These are phyloP conservation scores for Hydrophis major DNA, from an alignment of 2,797 vertebrate genomes.

Conservation along the genomic window DNA sequence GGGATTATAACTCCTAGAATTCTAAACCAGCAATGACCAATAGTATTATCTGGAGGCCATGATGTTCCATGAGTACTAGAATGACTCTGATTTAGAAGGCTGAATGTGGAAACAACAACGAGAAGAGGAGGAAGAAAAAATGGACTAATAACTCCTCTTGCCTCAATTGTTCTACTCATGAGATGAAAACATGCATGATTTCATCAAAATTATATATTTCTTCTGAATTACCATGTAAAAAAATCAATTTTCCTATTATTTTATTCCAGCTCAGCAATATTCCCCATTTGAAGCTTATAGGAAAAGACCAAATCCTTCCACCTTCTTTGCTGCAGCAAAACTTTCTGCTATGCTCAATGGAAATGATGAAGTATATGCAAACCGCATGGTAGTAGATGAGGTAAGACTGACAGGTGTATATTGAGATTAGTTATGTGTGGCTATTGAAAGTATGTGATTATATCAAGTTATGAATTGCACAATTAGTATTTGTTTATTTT, in stretches of 20 bases:
- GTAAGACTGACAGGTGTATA: constrained; percentile 53
- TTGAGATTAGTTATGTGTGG: background rate
- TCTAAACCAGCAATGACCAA: background rate
- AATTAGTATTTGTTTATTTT: background rate
- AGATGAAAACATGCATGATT: background rate
- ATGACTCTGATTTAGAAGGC: background rate
- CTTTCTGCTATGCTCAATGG: constrained; percentile 82
- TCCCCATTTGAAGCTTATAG: constrained; percentile 71
- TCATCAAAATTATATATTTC: background rate
- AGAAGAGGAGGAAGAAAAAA: background rate
- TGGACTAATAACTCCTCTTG: background rate
- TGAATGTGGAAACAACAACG: background rate
- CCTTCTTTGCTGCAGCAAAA: constrained; percentile 73
- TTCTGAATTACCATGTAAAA: background rate
- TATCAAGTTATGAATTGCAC: background rate
- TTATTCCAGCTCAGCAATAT: constrained; percentile 77
- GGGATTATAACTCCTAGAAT: background rate
- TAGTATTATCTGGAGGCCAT: background rate
- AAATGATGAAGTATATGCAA: constrained; percentile 79
- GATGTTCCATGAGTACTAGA: background rate
- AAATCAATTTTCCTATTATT: constrained; percentile 39
- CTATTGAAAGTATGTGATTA: background rate
- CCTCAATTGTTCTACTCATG: background rate
- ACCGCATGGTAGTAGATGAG: constrained; percentile 74
- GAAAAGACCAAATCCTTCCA: constrained; percentile 73